Base-by-base conservation (phyloP, 1,140 invertebrate species). In the Ridgeia piscesae region DNA sequence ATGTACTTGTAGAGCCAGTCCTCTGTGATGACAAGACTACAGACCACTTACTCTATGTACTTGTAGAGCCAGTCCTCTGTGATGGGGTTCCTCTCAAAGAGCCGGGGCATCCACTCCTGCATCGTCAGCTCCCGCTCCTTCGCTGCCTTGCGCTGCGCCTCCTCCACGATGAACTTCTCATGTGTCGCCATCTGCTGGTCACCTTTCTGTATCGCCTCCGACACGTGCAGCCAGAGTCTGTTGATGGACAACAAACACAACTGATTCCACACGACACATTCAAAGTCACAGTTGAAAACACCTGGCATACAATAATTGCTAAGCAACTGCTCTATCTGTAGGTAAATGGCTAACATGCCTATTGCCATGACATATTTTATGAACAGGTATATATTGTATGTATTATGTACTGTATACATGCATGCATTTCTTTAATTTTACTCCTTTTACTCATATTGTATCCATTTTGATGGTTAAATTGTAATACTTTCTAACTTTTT, bases 91-190 rank as follows among this genome's bases (percentile, higher is more conserved):
- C 97, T 97, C 93, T 97, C 97, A 95, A 98, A 98, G 94, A 97
- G 96, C 90, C 96, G 97, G 0, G 98, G 97, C 77, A 96, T 94
- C 97, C 98, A 98, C 91, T 97, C 97, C 88, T 97, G 96, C 90
- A 97, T 96, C 93, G 96, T 96, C 0, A 96, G 95, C 93, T 97
- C 97, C 6, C 98, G 96, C 92, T 97, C 97, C 94, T 97, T 96
- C 0, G 97, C 97, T 1, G 97, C 96, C 89, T 97, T 96, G 33
- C 98, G 96, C 95, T 99, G 98, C 14, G 97, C 97, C 95, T 99
- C 98, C 94, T 99, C 98, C 89, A 99, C 96, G 90, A 97, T 95
- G 6, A 98, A 98, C 96, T 99, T 99, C 94, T 98, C 98, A 91
- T 98, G 97, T 4, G 98, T 99, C 0, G 98, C 98, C 27, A 97